These are phyloP conservation scores for Mercenaria mercenaria DNA, from an alignment of 1,140 invertebrate genomes.

Conservation along the genomic window DNA sequence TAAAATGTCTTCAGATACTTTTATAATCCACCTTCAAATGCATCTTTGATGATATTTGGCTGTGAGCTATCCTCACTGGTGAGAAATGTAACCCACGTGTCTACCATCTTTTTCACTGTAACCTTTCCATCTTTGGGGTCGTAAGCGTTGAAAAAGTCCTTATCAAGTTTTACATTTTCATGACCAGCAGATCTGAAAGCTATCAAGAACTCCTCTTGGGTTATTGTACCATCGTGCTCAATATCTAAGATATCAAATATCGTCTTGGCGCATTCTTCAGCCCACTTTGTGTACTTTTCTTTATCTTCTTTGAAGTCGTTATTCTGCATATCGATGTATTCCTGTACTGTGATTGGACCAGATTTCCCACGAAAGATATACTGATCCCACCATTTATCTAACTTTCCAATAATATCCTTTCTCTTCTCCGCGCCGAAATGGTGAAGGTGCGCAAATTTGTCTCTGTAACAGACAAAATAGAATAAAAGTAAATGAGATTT, in stretches of 20 bases:
- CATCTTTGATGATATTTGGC: too few relatives aligned
- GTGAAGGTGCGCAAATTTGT: too few relatives aligned
- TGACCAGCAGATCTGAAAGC: neutral
- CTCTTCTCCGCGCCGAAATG: too few relatives aligned
- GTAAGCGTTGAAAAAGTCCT: neutral
- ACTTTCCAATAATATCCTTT: too few relatives aligned
- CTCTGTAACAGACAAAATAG: too few relatives aligned
- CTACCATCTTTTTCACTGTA: neutral
- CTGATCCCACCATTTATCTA: constrained; percentile 24
- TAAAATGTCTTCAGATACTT: too few relatives aligned
- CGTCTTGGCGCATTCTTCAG: too few relatives aligned
- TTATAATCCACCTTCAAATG: too few relatives aligned
- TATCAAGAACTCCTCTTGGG: neutral
- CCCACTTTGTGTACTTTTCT: too few relatives aligned
- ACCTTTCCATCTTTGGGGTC: neutral
- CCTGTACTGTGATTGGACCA: neutral
- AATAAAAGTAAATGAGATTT: too few relatives aligned
- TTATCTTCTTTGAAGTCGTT: constrained; percentile 6
- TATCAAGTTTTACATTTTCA: neutral
- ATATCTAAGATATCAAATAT: too few relatives aligned
- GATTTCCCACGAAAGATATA: constrained; percentile 30
- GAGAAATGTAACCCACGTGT: neutral
- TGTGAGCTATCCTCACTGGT: neutral
- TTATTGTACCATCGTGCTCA: neutral
- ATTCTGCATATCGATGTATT: neutral